phyloP scores from a whole-genome alignment of 2,797 vertebrate species.

The Capromys pilorides region DNA sequence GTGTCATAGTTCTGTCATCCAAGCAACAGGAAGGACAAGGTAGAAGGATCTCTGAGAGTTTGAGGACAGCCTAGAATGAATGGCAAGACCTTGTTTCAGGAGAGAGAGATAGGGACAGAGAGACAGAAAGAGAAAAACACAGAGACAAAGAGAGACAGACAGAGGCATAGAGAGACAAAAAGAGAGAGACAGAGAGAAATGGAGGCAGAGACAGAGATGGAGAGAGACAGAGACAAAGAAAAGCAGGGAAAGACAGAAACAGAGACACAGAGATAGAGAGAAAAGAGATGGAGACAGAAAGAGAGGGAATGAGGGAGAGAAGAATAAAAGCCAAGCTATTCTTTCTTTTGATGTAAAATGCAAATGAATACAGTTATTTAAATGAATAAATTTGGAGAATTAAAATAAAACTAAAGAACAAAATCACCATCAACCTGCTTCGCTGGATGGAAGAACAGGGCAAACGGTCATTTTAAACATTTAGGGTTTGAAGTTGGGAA shows the following conservation, averaged over 20 bases:
- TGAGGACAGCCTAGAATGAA: neutral
- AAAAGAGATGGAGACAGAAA: neutral
- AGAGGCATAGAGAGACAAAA: no score
- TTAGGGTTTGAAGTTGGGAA: neutral
- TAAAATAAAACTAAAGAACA: neutral
- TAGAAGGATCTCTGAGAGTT: neutral
- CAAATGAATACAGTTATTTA: neutral
- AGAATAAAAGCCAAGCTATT: neutral
- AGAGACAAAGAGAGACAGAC: no score
- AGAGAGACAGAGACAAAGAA: no score
- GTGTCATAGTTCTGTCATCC: neutral
- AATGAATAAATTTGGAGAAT: neutral
- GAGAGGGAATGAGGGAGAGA: no score
- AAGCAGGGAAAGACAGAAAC: no score
- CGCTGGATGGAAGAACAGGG: neutral
- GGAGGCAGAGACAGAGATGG: no score
- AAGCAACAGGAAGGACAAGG: neutral
- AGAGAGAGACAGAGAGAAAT: no score
- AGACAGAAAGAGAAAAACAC: no score
- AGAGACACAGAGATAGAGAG: no score
- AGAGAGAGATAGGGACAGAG: no score
- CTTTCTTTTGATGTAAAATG: neutral
- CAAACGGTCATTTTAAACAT: accelerated
- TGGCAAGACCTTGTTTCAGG: no score
- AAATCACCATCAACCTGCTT: accelerated